A percentile compares a stretch with the other conserved stretches of the same genome.
These are phyloP conservation scores for Zosterops borbonicus DNA, from an alignment of 2,113 vertebrate genomes.

Conservation along the genomic window DNA sequence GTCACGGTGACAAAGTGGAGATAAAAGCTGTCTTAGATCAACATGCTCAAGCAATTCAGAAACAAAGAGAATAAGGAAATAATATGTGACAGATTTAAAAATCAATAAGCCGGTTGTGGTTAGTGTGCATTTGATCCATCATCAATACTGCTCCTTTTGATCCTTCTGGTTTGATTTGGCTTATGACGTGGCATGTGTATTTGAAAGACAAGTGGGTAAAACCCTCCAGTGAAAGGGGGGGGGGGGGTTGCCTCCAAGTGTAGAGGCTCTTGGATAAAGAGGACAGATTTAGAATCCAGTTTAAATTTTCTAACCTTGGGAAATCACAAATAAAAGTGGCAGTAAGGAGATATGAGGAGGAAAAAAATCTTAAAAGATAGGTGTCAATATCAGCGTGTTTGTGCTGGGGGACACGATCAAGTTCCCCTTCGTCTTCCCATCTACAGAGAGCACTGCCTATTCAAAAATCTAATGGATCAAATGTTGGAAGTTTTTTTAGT, in stretches of 20 bases:
- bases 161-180: neutral
- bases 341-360: neutral
- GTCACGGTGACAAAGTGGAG: slow-evolving; percentile 16
- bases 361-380: neutral
- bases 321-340: neutral
- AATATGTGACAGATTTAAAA: neutral
- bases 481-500: neutral
- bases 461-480: neutral
- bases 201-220: neutral
- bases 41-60: slow-evolving; percentile 24
- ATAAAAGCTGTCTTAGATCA: slow-evolving; percentile 46
- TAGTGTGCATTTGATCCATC: neutral
- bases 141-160: neutral
- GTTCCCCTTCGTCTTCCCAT: neutral
- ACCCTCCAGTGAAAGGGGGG: neutral
- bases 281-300: neutral
- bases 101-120: neutral
- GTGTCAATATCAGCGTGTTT: fast-evolving
- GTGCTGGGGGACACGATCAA: neutral
- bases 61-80: slow-evolving; percentile 53
- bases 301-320: neutral
- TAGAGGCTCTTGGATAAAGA: neutral
- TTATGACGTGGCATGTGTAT: neutral
- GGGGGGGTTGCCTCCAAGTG: neutral
- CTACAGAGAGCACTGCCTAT: neutral